Conservation (phyloP, 2,113 vertebrate genomes). For the Narcine bancroftii region DNA sequence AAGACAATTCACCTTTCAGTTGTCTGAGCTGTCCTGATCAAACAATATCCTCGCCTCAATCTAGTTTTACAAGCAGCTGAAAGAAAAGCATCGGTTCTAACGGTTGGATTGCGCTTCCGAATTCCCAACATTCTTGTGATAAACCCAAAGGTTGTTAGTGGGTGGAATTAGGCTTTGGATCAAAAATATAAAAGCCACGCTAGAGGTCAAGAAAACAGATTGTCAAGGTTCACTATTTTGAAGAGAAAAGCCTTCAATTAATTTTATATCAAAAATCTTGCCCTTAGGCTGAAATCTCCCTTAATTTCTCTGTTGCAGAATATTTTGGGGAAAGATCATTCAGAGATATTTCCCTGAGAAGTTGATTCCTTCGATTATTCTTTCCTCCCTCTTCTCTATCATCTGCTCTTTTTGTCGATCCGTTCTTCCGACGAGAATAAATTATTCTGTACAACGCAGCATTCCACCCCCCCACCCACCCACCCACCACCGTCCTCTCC, state of each 20-base stretch:
- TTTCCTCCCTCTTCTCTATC: not conserved
- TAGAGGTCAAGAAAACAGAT: too few species aligned
- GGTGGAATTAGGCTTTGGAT: not conserved
- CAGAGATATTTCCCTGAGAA: not conserved
- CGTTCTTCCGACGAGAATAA: not conserved
- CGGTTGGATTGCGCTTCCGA: not conserved
- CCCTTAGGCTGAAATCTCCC: not conserved
- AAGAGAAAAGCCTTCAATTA: not conserved
- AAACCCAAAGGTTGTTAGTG: not conserved
- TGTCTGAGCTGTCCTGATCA: too few species aligned
- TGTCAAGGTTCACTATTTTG: not conserved
- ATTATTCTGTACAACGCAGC: not conserved
- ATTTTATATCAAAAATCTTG: not conserved
- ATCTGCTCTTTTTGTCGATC: not conserved
- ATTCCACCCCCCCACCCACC: not conserved
- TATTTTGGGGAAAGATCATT: not conserved
- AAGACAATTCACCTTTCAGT: not conserved
- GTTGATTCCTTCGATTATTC: not conserved
- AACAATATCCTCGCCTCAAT: not conserved
- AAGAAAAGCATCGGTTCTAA: not conserved
- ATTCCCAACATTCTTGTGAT: not conserved
- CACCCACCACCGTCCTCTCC: not conserved
- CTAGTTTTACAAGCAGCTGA: not conserved
- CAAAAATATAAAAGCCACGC: not conserved
- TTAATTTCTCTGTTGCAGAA: not conserved